Evolutionary conservation across 2,888 invertebrate species (phyloP).

Genomic region (Cryptocheilus praepositus): DNA sequence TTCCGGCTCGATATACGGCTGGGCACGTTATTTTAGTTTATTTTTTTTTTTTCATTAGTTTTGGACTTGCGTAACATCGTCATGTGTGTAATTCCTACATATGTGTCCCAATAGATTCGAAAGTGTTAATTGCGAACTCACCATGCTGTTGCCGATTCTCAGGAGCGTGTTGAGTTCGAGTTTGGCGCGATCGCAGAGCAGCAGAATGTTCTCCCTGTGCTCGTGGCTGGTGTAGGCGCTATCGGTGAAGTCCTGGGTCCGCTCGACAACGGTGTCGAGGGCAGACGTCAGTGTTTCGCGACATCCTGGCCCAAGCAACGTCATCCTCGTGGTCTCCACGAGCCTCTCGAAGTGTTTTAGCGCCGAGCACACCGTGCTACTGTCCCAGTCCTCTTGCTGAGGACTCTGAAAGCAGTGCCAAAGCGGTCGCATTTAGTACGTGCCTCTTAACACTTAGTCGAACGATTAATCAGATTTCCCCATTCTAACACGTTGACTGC

Average conservation of each 20-base stretch:
- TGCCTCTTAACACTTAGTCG: too few relatives aligned
- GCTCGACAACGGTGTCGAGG: slow-evolving; percentile 93
- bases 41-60: too few relatives aligned
- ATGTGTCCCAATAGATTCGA: not conserved
- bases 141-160: slow-evolving; percentile 89
- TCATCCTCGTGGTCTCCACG: slow-evolving; percentile 90
- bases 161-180: slow-evolving; percentile 94
- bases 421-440: not conserved
- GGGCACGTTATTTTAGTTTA: too few relatives aligned
- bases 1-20: too few relatives aligned
- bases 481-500: too few relatives aligned
- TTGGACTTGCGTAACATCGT: too few relatives aligned
- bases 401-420: slow-evolving; percentile 58
- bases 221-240: slow-evolving; percentile 99
- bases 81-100: not conserved
- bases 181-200: slow-evolving; percentile 91
- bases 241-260: slow-evolving; percentile 99
- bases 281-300: slow-evolving; percentile 90
- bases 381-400: slow-evolving; percentile 81
- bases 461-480: too few relatives aligned
- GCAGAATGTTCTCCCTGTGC: slow-evolving; percentile 95
- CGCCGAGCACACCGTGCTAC: slow-evolving; percentile 87
- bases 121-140: slow-evolving; percentile 72
- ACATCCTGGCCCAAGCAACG: slow-evolving; percentile 80
- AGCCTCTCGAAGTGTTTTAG: slow-evolving; percentile 90